Evolutionary conservation across 2,797 vertebrate species (phyloP).

Genomic region (Syngnathus acus): DNA sequence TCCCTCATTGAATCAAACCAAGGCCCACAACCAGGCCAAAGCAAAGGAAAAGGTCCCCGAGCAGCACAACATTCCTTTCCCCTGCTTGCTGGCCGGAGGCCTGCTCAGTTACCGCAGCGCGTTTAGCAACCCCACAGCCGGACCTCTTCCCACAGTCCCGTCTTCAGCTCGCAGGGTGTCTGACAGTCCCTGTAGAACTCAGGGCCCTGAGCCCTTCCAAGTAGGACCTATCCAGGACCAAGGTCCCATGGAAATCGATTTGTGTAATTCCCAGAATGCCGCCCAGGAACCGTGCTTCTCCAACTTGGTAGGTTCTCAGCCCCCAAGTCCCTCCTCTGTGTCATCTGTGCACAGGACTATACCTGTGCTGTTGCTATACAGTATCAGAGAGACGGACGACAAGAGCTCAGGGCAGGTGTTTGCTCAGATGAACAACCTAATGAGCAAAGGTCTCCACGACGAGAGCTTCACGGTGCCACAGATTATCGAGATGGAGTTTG

Average conservation of each 20-base stretch:
- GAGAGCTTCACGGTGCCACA: constrained; percentile 98
- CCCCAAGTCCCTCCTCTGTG: constrained; percentile 49
- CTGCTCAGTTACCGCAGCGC: constrained; percentile 92
- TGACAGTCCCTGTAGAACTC: constrained; percentile 87
- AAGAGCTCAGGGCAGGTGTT: constrained; percentile 92
- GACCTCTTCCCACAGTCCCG: constrained; percentile 60
- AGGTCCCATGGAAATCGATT: constrained; percentile 93
- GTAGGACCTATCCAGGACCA: constrained; percentile 70
- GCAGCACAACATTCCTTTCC: constrained; percentile 98
- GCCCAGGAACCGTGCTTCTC: constrained; percentile 83
- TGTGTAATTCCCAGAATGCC: constrained; percentile 76
- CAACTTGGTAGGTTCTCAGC: constrained; percentile 39
- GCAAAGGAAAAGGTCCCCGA: constrained; percentile 88
- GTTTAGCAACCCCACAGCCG: constrained; percentile 77
- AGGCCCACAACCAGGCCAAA: constrained; percentile 78
- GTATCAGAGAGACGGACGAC: constrained; percentile 95
- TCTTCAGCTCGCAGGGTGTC: constrained; percentile 71
- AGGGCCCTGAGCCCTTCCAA: constrained; percentile 72
- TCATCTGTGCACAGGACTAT: constrained; percentile 83
- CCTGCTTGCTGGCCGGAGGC: constrained; percentile 92
- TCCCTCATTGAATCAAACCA: constrained; percentile 82
- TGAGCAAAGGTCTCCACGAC: constrained; percentile 95
- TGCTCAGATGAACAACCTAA: constrained; percentile 96
- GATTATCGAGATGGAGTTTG: constrained; percentile 98
- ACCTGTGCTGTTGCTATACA: constrained; percentile 91